Conservation (phyloP, 1,140 invertebrate genomes). For the Tetramorium simillimum region DNA sequence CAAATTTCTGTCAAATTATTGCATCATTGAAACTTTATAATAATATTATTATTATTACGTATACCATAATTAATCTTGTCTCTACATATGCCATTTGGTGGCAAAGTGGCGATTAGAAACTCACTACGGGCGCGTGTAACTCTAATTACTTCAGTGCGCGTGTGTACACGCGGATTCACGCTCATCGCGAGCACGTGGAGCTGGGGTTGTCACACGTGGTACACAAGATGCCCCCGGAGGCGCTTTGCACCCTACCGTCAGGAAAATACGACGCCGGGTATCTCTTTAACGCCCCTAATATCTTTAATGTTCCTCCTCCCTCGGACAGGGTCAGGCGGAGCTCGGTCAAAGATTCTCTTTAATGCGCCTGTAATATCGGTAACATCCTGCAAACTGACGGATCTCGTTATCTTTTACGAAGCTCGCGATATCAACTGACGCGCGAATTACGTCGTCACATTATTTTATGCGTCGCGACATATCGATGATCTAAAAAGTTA, state of each 20-base stretch:
- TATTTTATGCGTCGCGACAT: background rate
- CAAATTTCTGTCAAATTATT: background rate
- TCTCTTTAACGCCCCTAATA: constrained; percentile 65
- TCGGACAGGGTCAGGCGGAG: background rate
- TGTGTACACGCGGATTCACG: background rate
- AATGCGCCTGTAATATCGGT: constrained; percentile 46
- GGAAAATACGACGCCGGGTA: constrained; percentile 44
- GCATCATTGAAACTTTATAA: background rate
- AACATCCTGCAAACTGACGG: constrained; percentile 32
- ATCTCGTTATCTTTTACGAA: constrained; percentile 27
- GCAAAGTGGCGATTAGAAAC: background rate
- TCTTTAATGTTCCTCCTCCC: constrained; percentile 49
- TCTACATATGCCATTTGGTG: background rate
- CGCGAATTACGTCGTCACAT: background rate
- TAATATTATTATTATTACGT: background rate
- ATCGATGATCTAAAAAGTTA: background rate
- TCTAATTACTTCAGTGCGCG: constrained; percentile 17
- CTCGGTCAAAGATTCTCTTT: constrained; percentile 29
- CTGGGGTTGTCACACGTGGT: constrained; percentile 19
- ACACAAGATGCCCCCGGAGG: constrained; percentile 11
- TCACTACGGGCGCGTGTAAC: background rate
- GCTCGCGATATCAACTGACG: background rate
- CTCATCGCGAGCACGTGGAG: constrained; percentile 29
- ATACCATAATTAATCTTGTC: constrained; percentile 10
- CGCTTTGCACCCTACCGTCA: constrained; percentile 49